Evolutionary conservation across 2,888 invertebrate species (phyloP), one percentile per base, ranked within the genome.

Genomic region (Dryadula phaetusa): DNA sequence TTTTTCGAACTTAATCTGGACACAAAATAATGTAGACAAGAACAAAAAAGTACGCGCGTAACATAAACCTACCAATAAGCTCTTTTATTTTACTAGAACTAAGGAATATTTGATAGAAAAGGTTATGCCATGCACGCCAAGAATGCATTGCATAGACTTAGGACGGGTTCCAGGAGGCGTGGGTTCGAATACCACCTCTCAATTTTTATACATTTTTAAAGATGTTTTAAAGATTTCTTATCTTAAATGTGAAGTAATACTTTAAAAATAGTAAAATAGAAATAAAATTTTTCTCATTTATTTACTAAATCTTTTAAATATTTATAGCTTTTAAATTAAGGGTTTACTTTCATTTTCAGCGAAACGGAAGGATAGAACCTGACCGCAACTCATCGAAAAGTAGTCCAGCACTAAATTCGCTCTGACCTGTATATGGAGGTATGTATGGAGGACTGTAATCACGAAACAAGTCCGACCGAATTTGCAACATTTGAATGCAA

Each of bases 341-440:
- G 18, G 5, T 42, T 34, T 22, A 47, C 32, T 58, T 56, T 28
- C n/a, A 58, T 25, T 60, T 60, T 60, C 25, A 60, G 14, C 8
- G 14, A 46, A 60, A 32, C 40, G 6, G 37, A 56, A 16, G 20
- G 32, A 60, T 56, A 60, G 25, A 66, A 61, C 32, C 47, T 62
- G 70, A 63, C 70, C 68, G 66, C 54, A 60, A 32, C 58, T 65
- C 47, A 32, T 65, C 47, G 22, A 68, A 62, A 65, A 60, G 42
- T 68, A 54, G 65, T 62, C 58, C 61, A 65, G 56, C 34, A 54
- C 54, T 52, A 46, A 63, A 63, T 70, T 54, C 44, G 60, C 65
- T 63, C 46, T 68, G 70, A 68, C 70, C 70, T 66, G 65, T 63
- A 66, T n/a, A n/a, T n/a, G n/a, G n/a, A n/a, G n/a, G n/a, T n/a